Base-by-base conservation (phyloP, 2,888 invertebrate genomes). In the Hypomecis atomaria region DNA sequence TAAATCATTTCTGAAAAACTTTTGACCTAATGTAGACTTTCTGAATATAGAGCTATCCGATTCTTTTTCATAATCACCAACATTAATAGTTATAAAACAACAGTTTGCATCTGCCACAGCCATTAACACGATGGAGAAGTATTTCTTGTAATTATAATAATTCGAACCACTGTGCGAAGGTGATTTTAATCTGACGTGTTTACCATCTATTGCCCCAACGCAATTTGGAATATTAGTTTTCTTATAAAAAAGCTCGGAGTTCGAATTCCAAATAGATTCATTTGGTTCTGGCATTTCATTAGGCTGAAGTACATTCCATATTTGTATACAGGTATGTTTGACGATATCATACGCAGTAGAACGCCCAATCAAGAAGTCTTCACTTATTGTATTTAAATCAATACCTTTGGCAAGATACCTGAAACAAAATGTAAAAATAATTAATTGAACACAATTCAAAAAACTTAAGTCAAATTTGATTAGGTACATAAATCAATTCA, bases 171-270 rank as follows among this genome's bases (percentile, higher is more conserved):
- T 54, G 44, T 65, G 34, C 3, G 47, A 1, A 36, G 69, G 69
- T 10, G 11, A 9, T 6, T 59, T 65, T 48, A 67, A 64, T 66
- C 69, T 59, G 62, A 75, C 70, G 66, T 75, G 71, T 67, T 71
- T 71, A 8, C 71, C 71, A 54, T 71, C 69, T 40, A 71, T 57
- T 44, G 64, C 64, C 7, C 67, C 69, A 11, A 69, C 23, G 48
- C 69, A 70, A 53, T 71, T 66, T 48, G 71, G 71, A 44, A 68
- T 67, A 49, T 61, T 59, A 33, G 64, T 59, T 56, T 57, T 56
- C 49, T 61, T 59, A 38, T 59, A 37, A 60, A 64, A 71, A 38
- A 38, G 37, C 55, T 57, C 38, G 33, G 49, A 33, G 50, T 54
- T 61, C 9, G 43, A 50, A 44, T 53, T 37, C 34, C 34, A 54